Evolutionary conservation across 2,797 vertebrate species (phyloP).

Genomic region (Atherinosoma microstoma): DNA sequence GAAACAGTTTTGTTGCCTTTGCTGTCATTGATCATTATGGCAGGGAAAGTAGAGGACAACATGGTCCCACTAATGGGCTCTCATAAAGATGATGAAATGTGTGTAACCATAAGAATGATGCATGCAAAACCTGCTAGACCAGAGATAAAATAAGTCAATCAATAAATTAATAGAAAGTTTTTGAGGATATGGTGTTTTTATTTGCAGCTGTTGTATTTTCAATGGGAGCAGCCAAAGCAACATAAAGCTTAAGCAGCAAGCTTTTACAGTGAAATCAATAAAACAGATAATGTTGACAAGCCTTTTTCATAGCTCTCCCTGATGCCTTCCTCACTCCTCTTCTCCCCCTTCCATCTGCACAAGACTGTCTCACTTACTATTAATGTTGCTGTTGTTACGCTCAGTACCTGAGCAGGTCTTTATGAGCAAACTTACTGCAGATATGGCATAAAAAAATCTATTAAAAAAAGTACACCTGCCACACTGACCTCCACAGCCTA

Average conservation of each 20-base stretch:
- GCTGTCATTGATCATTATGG: constrained; percentile 35
- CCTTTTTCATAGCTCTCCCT: constrained; percentile 81
- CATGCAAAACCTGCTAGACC: constrained; percentile 53
- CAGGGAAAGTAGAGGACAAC: constrained; percentile 29
- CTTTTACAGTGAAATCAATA: constrained; percentile 89
- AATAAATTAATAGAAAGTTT: constrained; percentile 61
- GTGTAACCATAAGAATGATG: constrained; percentile 47
- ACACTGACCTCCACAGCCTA: constrained; percentile 9
- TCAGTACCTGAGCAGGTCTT: constrained; percentile 35
- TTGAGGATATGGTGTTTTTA: constrained; percentile 68
- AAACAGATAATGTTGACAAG: constrained; percentile 88
- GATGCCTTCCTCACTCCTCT: constrained; percentile 37
- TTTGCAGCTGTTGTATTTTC: constrained; percentile 83
- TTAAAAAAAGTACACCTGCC: constrained; percentile 6
- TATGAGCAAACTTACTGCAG: constrained; percentile 29
- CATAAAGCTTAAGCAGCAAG: constrained; percentile 84
- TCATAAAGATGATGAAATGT: constrained; percentile 71
- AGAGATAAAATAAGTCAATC: constrained; percentile 41
- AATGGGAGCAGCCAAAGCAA: constrained; percentile 79
- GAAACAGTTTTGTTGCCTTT: constrained; percentile 7
- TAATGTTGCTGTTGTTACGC: constrained; percentile 44
- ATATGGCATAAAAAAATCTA: constrained; percentile 10
- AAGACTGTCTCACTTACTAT: constrained; percentile 58
- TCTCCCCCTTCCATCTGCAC: constrained; percentile 55
- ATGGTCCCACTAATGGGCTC: constrained; percentile 39